Evolutionary conservation across 2,113 vertebrate genomes (phyloP).

Genomic region (Microtus montanus): DNA sequence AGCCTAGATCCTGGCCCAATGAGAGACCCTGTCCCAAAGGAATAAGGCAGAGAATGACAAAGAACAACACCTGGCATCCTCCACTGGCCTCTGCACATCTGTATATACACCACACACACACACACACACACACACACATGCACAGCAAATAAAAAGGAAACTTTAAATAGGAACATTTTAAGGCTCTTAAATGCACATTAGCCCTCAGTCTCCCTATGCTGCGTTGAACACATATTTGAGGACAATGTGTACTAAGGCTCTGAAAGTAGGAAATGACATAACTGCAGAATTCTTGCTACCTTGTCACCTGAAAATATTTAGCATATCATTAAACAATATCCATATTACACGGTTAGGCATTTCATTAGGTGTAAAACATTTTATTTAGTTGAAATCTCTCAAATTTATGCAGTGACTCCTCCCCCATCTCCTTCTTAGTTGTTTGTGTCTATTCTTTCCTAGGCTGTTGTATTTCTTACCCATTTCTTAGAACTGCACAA

Average conservation of each 20-base stretch:
- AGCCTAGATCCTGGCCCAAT: background rate
- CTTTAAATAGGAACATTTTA: background rate
- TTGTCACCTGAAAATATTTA: constrained; percentile 14
- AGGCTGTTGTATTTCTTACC: constrained; percentile 4
- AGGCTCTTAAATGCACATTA: background rate
- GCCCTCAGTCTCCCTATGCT: background rate
- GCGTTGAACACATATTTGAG: background rate
- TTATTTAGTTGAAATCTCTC: constrained; percentile 21
- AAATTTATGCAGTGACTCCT: background rate
- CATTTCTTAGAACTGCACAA: background rate
- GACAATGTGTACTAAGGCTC: background rate
- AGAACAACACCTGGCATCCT: background rate
- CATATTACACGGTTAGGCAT: background rate
- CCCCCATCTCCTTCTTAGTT: background rate
- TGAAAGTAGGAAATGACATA: background rate
- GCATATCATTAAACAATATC: background rate
- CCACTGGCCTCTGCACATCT: background rate
- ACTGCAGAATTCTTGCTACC: background rate
- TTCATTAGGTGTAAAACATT: background rate
- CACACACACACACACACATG: background rate
- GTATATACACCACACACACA: background rate
- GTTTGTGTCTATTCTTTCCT: background rate
- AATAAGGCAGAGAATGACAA: background rate
- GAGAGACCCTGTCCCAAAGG: background rate
- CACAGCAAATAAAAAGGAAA: background rate